Evolutionary conservation across 2,888 invertebrate genomes (phyloP).

Genomic region (Drosophila mercatorum): DNA sequence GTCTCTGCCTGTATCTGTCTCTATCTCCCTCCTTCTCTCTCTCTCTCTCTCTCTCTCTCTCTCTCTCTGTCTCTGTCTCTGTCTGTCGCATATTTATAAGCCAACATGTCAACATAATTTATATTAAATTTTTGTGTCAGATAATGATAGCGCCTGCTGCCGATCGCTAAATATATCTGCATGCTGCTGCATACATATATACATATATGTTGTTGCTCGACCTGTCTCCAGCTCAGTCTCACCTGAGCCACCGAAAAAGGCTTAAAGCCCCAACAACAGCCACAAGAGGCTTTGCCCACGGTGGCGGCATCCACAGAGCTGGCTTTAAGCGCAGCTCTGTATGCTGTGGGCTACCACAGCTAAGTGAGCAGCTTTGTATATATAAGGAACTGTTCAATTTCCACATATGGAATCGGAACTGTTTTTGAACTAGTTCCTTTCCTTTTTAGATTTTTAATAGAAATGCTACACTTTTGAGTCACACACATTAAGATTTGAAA

Average conservation of each 20-base stretch:
- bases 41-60: conserved; percentile 1
- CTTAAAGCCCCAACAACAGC: conserved; percentile 23
- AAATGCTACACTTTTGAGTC: too few species aligned
- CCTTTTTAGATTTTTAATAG: too few species aligned
- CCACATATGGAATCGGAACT: too few species aligned
- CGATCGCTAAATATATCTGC: conserved; percentile 52
- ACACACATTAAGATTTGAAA: too few species aligned
- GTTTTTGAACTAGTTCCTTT: too few species aligned
- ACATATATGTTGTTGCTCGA: conserved; percentile 21
- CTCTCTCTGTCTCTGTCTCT: too few species aligned
- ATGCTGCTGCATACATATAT: conserved; percentile 20
- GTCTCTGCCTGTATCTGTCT: not conserved
- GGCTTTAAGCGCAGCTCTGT: not conserved
- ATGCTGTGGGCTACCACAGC: not conserved
- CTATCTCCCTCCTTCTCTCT: not conserved
- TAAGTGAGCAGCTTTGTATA: conserved; percentile 3
- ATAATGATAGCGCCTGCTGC: conserved; percentile 80
- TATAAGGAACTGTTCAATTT: too few species aligned
- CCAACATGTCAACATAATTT: conserved; percentile 83
- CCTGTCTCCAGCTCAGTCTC: conserved; percentile 29
- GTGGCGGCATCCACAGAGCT: conserved; percentile 48
- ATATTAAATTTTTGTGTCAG: conserved; percentile 82
- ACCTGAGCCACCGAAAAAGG: conserved; percentile 33
- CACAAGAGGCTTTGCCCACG: conserved; percentile 17
- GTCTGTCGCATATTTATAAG: conserved; percentile 71